Percentiles rank a stretch among this genome's conserved stretches.
Conservation (phyloP, 2,797 vertebrate genomes). For the Gymnothorax javanicus region DNA sequence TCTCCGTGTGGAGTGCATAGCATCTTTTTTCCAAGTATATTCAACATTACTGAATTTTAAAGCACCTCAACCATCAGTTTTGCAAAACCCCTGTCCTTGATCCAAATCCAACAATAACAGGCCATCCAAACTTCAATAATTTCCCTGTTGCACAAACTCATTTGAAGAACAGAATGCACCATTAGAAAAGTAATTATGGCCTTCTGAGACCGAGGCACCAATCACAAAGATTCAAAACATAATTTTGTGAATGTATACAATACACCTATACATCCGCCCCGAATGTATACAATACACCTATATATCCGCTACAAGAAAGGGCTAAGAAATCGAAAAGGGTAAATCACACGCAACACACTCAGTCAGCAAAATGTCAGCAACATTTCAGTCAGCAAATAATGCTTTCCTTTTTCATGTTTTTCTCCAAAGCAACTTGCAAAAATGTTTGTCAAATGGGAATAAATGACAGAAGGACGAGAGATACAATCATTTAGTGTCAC, state of each 20-base stretch:
- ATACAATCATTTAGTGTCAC: background rate
- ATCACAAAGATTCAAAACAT: background rate
- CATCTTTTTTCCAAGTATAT: background rate
- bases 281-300: background rate
- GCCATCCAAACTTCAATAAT: slow-evolving; percentile 19
- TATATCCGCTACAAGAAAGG: background rate
- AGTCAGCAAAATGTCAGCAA: no score
- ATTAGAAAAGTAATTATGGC: slow-evolving; percentile 36
- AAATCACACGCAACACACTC: no score
- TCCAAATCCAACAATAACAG: slow-evolving; percentile 3
- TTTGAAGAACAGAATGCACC: slow-evolving; percentile 34
- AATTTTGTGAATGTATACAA: background rate
- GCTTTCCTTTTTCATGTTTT: background rate
- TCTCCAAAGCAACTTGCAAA: background rate
- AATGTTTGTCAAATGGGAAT: background rate
- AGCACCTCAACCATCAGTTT: background rate
- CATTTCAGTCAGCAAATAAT: no score
- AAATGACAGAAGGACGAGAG: background rate
- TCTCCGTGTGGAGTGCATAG: background rate
- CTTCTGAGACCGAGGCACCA: slow-evolving; percentile 24
- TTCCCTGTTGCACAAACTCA: slow-evolving; percentile 36
- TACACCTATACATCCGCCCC: no score
- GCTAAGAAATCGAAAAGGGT: no score
- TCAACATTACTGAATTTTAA: no score
- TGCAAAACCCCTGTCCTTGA: slow-evolving; percentile 10